Conservation (phyloP, 2,888 invertebrate genomes). For the Lithophane ornitopus region DNA sequence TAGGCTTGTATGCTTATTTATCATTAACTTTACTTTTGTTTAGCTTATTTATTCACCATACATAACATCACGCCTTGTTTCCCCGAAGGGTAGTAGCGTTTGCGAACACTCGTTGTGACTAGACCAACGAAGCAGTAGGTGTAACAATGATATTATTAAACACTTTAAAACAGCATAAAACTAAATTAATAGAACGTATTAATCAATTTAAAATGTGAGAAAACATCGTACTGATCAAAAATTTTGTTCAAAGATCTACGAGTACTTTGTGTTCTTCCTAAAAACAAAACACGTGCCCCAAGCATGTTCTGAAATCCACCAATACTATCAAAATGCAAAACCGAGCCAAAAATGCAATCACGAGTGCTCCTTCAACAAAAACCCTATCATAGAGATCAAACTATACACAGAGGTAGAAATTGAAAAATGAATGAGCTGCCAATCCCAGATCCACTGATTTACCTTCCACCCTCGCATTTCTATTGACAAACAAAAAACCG, state of each 20-base stretch:
- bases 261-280: background rate
- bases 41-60: too few species aligned
- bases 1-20: background rate
- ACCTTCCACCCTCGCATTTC: conserved; percentile 10
- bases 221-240: background rate
- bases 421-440: conserved; percentile 58
- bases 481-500: conserved; percentile 41
- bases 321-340: conserved; percentile 28
- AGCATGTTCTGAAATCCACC: background rate
- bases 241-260: background rate
- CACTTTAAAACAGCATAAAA: background rate
- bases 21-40: too few species aligned
- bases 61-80: background rate
- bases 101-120: too few species aligned
- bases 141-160: background rate
- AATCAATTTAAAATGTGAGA: background rate
- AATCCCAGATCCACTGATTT: conserved; percentile 45
- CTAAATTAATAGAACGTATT: background rate
- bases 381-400: conserved; percentile 24
- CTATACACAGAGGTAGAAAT: conserved; percentile 32
- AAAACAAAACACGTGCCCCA: background rate
- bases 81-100: too few species aligned
- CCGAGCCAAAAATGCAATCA: conserved; percentile 26
- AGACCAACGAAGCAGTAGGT: background rate
- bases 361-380: conserved; percentile 8